These are phyloP conservation scores for Pangasius djambal DNA, from an alignment of 2,797 vertebrate genomes.

Conservation along the genomic window DNA sequence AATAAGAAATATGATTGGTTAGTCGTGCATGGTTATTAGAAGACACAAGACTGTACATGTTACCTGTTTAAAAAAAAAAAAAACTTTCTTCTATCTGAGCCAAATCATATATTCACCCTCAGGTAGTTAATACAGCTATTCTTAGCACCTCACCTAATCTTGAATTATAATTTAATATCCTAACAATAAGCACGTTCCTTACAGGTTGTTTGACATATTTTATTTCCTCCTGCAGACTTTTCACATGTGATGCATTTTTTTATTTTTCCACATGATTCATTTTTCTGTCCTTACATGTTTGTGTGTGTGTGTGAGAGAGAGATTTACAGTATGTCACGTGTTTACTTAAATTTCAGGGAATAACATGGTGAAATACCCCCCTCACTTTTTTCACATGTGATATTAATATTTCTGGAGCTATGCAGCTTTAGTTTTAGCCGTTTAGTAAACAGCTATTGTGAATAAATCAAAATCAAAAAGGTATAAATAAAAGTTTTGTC, in stretches of 20 bases:
- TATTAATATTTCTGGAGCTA: slow-evolving; percentile 1
- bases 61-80: background rate
- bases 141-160: background rate
- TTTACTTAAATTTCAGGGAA: background rate
- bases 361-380: background rate
- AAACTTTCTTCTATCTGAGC: background rate
- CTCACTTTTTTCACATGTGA: background rate
- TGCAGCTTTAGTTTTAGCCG: background rate
- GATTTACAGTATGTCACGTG: background rate
- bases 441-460: background rate
- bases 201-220: too few species aligned
- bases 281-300: background rate
- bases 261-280: background rate
- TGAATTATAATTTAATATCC: background rate
- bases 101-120: background rate
- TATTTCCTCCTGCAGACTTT: background rate
- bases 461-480: too few species aligned
- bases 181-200: background rate
- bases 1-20: background rate
- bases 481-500: too few species aligned
- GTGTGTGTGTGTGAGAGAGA: background rate
- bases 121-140: background rate
- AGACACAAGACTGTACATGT: background rate
- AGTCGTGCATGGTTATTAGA: background rate
- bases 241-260: background rate